Conservation (phyloP, 2,888 invertebrate genomes). For the Drosophila antonietae region DNA sequence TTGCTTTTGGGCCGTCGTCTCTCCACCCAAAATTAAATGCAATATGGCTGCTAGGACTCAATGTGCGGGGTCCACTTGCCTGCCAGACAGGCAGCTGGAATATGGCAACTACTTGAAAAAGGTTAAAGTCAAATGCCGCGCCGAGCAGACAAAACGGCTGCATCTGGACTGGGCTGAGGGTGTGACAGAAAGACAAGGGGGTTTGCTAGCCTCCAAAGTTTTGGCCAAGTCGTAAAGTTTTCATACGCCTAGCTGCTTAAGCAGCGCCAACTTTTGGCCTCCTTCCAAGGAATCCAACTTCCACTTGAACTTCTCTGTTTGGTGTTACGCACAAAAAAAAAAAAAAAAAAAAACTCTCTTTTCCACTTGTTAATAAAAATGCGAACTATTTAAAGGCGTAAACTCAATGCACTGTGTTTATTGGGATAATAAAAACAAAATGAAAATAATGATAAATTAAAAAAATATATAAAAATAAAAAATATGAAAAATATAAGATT, state of each 20-base stretch:
- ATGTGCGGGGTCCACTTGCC: neutral
- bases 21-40: constrained; percentile 45
- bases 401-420: constrained; percentile 15
- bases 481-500: no score
- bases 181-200: no score
- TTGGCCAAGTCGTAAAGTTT: constrained; percentile 65
- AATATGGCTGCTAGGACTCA: constrained; percentile 42
- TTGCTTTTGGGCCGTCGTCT: constrained; percentile 13
- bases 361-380: constrained; percentile 27
- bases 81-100: constrained; percentile 6
- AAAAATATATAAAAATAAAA: no score
- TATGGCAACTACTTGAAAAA: constrained; percentile 49
- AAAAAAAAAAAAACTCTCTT: constrained; percentile 4
- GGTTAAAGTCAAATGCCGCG: constrained; percentile 59
- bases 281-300: constrained; percentile 21
- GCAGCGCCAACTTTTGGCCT: constrained; percentile 46
- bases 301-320: constrained; percentile 15
- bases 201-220: constrained; percentile 39
- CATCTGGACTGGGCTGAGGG: neutral
- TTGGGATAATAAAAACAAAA: neutral
- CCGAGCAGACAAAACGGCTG: constrained; percentile 41
- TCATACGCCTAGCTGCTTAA: constrained; percentile 59
- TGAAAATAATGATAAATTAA: no score
- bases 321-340: constrained; percentile 12
- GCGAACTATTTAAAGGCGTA: neutral